Conservation (phyloP, 2,888 invertebrate genomes). For the Acanthosoma haemorrhoidale region DNA sequence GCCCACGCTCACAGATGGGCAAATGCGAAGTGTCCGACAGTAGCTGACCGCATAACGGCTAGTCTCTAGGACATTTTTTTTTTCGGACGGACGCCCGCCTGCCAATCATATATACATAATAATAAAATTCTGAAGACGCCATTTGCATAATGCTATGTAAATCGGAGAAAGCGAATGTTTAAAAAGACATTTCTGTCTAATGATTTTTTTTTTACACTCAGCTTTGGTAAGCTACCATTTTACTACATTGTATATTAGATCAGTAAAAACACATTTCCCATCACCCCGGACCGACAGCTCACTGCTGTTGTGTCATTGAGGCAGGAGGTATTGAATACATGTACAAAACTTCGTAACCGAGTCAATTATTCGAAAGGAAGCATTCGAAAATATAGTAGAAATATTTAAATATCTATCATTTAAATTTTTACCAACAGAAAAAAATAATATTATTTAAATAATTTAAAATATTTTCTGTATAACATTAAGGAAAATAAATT, state of each 20-base stretch:
- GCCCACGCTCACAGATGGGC: background rate
- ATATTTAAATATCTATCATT: no score
- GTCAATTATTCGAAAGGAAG: no score
- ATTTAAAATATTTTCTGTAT: no score
- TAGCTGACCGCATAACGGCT: background rate
- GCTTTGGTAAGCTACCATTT: background rate
- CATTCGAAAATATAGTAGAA: no score
- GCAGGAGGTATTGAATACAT: no score
- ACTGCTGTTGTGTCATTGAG: no score
- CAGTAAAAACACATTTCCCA: no score
- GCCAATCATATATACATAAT: background rate
- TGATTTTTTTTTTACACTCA: background rate
- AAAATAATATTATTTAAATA: no score
- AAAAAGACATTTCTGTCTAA: background rate
- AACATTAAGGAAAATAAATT: background rate
- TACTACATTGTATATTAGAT: no score
- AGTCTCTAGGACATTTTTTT: background rate
- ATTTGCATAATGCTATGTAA: conserved; percentile 1
- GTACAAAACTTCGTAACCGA: no score
- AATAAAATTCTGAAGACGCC: background rate
- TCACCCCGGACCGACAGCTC: no score
- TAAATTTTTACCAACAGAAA: no score
- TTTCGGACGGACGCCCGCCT: background rate
- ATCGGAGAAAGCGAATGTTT: conserved; percentile 8
- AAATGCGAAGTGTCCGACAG: background rate